Base-by-base conservation (phyloP, 2,797 vertebrate species). In the Anguilla megastoma region DNA sequence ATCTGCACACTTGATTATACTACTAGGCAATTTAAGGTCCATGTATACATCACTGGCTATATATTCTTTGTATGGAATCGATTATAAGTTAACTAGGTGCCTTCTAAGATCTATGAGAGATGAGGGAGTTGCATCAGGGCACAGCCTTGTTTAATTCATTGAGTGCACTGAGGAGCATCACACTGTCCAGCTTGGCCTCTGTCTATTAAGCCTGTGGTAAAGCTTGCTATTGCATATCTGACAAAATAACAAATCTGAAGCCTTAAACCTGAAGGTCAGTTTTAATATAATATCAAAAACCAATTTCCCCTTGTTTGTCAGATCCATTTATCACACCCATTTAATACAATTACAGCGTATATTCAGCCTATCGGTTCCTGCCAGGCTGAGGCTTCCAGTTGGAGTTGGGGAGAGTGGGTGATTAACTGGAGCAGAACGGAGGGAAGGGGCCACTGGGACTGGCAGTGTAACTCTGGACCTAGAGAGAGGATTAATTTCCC, bases 271-370 rank as follows among this genome's bases (percentile, higher is more conserved):
- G 95, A 97, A 97, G 96, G 97, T 96, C 97, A 96, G 90, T 92
- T 96, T 95, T 96, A 97, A 97, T 96, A 96, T 91, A 94, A 93
- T 93, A 96, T 95, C 94, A 95, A 96, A 95, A 97, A 95, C 91
- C 95, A 96, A 97, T 97, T 97, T 97, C 95, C 93, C 96, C 94
- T 95, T 94, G 91, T 95, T 96, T 96, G 96, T 96, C 96, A 96
- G 92, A 91, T 91, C 94, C 96, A 97, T 97, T 96, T 95, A 97
- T 97, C 97, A 97, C 94, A 91, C 93, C 91, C 89, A 93, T 94
- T 95, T 95, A 96, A 96, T 94, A 95, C 94, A 97, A 97, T 97
- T 97, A 95, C 91, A 30, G 76, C 41, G 12, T 41, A 33, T 14
- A n/a, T 82, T 48, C 45, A 33, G 79, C 45, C 41, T 82, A 82